Evolutionary conservation across 2,113 vertebrate genomes (phyloP), one percentile per base, ranked within the genome.

Genomic region (Mionectes macconnelli): DNA sequence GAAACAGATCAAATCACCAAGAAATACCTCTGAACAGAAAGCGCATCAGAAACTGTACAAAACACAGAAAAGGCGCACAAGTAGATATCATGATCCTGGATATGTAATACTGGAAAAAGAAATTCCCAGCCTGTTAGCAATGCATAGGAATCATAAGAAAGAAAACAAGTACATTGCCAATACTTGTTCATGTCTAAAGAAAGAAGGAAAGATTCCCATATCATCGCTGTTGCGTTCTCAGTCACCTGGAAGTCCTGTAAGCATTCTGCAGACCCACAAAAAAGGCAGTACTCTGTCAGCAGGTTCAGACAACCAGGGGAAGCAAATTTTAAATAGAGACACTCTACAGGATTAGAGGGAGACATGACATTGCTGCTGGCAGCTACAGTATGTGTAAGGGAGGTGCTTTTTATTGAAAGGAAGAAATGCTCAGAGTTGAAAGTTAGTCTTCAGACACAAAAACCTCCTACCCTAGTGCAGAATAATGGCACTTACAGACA

Each of bases 361-460:
- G 69, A 23, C 9, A 39, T 2, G 49, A 70, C 59, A 66, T 27
- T 77, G 62, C 84, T 60, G 44, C 66, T 87, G 47, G 80, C n/a
- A 87, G 66, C 76, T 84, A 89, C 57, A 79, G 62, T 53, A 79
- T 6, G 2, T 8, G 8, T 49, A 75, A 91, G 52, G 62, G 64
- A 79, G 23, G 69, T 82, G n/a, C 3, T 60, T 87, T 84, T 68
- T 73, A 84, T 24, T 8, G 3, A 89, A 94, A 75, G 72, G 30
- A 92, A 89, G 44, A 84, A 94, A 84, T 82, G 25, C 64, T 92
- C 75, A 50, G 57, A 90, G 68, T 31, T 72, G 24, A 63, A 93
- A 94, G 76, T 77, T 85, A 88, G 90, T 81, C 84, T 87, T 84
- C 56, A 82, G 89, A 81, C 62, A 94, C 60, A 93, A 95, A 97